Evolutionary conservation across 2,888 invertebrate species (phyloP).

Genomic region (Cheilosia soror): DNA sequence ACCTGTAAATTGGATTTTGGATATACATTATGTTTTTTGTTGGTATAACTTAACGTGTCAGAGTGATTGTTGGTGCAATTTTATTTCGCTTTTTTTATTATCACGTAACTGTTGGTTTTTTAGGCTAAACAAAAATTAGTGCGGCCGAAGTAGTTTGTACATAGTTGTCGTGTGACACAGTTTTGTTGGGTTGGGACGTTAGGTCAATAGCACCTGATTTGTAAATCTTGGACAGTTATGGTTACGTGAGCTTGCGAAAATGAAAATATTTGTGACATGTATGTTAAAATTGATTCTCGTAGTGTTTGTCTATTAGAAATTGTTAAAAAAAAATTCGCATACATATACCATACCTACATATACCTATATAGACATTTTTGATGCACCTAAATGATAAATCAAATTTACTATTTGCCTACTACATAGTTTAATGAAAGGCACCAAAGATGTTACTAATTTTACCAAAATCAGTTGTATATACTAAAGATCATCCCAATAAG

Average conservation of each 20-base stretch:
- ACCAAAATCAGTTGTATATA: too few relatives aligned
- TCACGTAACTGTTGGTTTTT: slow-evolving; percentile 53
- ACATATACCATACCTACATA: too few relatives aligned
- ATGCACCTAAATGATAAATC: too few relatives aligned
- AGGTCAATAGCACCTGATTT: slow-evolving; percentile 21
- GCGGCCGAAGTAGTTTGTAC: slow-evolving; percentile 7
- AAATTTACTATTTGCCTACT: too few relatives aligned
- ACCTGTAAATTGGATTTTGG: neutral
- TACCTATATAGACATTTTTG: too few relatives aligned
- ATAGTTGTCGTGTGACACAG: slow-evolving; percentile 31
- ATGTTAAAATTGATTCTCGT: too few relatives aligned
- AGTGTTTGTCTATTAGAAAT: too few relatives aligned
- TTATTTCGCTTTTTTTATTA: slow-evolving; percentile 14
- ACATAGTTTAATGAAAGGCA: too few relatives aligned
- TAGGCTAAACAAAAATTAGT: neutral
- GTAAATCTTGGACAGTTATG: slow-evolving; percentile 6
- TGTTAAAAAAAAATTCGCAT: too few relatives aligned
- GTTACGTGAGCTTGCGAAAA: neutral
- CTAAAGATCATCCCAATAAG: too few relatives aligned
- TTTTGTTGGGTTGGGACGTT: slow-evolving; percentile 23
- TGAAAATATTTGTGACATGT: too few relatives aligned
- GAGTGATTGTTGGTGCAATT: slow-evolving; percentile 30
- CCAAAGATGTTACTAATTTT: too few relatives aligned
- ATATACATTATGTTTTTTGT: neutral
- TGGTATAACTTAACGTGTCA: slow-evolving; percentile 37